Percentiles rank a stretch among this genome's conserved stretches.
Conservation (phyloP, 2,797 vertebrate species). For the Lepilemur ruficaudatus region DNA sequence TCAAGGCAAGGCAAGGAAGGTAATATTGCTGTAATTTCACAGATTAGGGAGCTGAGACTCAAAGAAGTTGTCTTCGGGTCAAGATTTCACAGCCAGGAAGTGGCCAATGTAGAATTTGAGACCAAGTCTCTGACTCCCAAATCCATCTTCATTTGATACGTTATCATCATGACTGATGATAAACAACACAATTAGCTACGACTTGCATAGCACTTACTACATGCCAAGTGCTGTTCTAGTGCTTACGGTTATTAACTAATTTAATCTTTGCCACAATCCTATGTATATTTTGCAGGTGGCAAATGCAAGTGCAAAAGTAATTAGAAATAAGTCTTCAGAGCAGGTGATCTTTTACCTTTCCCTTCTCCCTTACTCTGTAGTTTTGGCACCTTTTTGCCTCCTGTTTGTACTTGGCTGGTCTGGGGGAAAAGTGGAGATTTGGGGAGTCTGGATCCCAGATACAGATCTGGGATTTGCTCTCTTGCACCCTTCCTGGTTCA, state of each 20-base stretch:
- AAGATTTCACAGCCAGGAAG: background rate
- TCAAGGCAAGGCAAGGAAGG: background rate
- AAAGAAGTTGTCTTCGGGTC: background rate
- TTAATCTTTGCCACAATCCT: background rate
- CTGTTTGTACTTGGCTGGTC: background rate
- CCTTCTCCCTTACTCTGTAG: background rate
- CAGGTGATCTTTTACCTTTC: background rate
- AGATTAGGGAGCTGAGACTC: background rate
- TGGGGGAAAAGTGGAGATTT: background rate
- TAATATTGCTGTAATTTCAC: background rate
- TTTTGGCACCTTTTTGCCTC: background rate
- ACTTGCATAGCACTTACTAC: background rate
- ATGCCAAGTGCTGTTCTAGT: background rate
- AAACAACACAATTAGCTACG: background rate
- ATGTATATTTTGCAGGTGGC: background rate
- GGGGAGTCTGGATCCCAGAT: background rate
- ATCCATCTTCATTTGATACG: background rate
- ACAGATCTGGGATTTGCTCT: background rate
- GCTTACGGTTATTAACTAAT: too few species aligned
- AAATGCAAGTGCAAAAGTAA: background rate
- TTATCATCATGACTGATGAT: background rate
- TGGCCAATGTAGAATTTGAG: background rate
- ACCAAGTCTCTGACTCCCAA: background rate
- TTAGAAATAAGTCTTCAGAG: background rate
- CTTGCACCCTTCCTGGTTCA: background rate